These are phyloP conservation scores for Eufriesea mexicana DNA, from an alignment of 1,140 invertebrate species.

Conservation along the genomic window DNA sequence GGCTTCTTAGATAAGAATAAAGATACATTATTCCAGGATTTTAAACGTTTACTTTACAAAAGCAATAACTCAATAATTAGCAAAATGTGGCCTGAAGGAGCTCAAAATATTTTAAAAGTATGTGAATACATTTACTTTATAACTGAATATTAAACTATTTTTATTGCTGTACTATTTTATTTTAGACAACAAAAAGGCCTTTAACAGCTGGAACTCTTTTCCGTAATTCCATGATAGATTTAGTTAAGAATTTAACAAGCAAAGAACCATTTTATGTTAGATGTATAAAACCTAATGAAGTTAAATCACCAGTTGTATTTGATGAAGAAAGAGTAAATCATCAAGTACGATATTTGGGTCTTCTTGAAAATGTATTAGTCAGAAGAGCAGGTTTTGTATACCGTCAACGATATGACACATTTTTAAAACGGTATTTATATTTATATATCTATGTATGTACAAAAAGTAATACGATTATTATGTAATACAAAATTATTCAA, in stretches of 20 bases:
- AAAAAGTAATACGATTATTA: not conserved
- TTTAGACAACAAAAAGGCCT: slow-evolving; percentile 95
- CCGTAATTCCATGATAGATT: slow-evolving; percentile 95
- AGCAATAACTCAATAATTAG: slow-evolving; percentile 90
- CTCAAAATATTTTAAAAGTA: slow-evolving; percentile 93
- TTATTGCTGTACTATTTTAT: slow-evolving; percentile 49
- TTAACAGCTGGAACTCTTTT: slow-evolving; percentile 96
- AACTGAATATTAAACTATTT: not conserved
- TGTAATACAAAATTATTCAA: not conserved
- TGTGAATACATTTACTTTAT: slow-evolving; percentile 5
- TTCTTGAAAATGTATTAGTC: slow-evolving; percentile 96
- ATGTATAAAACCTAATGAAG: slow-evolving; percentile 97
- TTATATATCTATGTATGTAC: not conserved
- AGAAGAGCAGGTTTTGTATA: slow-evolving; percentile 96
- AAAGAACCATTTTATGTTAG: slow-evolving; percentile 99
- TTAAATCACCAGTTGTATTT: slow-evolving; percentile 92
- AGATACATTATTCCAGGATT: slow-evolving; percentile 97
- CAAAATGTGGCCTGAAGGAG: slow-evolving; percentile 97
- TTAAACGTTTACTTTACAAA: slow-evolving; percentile 94
- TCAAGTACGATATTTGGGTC: slow-evolving; percentile 94
- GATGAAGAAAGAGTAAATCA: slow-evolving; percentile 92
- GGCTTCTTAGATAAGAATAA: slow-evolving; percentile 98
- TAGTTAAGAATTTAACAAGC: slow-evolving; percentile 93
- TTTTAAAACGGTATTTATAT: slow-evolving; percentile 87
- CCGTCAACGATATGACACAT: slow-evolving; percentile 94